Evolutionary conservation across 2,113 vertebrate species (phyloP), one percentile per base, ranked within the genome.

Genomic region (Halcyon malimbica): DNA sequence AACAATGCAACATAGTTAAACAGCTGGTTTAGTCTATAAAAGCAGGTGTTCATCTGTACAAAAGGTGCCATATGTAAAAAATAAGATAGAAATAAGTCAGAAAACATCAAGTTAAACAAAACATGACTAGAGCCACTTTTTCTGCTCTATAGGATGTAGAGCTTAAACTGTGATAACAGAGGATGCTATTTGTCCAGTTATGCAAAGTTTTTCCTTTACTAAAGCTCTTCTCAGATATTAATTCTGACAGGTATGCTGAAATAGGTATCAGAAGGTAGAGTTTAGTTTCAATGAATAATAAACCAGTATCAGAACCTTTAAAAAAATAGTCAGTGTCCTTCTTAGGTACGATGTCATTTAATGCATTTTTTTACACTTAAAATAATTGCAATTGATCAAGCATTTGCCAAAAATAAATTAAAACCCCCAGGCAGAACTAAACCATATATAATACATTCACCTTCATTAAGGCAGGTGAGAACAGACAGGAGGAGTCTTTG

Each of bases 21-120:
- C 71, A 94, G 73, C 48, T 90, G 83, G 26, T 74, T 95, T 86
- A 63, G 50, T 68, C 92, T 83, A 2, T 33, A 54, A 84, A 37
- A 94, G 46, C 85, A 91, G 88, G 92, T 95, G 87, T 63, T 57
- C 84, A 46, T 82, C 37, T 64, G 56, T 48, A 67, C 17, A 83
- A 67, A 53, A 68, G 29, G 17, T 86, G 42, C 48, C 37, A 74
- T 24, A 83, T 60, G 10, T 24, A 81, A 50, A 77, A 88, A 77
- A 90, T 23, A 79, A 64, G 25, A 81, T 3, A 70, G 42, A 89
- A 93, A 83, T 42, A 59, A 28, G 5, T 24, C 44, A 9, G 11
- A 26, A 76, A 69, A 77, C 44, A 48, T 21, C 82, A 42, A 9
- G 15, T 12, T 13, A 70, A 71, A 17, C 5, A 70, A 70, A 68